Conservation (phyloP, 2,888 invertebrate genomes). For the Protophormia terraenovae region DNA sequence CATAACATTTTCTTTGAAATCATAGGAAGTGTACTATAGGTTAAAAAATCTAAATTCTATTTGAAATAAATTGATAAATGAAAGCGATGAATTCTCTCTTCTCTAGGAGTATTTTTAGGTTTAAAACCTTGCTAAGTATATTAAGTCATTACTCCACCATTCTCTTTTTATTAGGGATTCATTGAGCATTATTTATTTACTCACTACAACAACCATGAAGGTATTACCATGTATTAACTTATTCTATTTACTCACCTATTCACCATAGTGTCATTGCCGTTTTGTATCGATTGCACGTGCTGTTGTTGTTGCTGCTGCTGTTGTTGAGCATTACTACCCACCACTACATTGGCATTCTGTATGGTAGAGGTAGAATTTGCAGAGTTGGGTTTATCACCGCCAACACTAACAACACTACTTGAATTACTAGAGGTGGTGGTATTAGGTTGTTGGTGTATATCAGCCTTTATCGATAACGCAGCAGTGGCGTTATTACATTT, state of each 20-base stretch:
- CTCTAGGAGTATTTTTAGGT: not conserved
- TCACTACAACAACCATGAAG: not conserved
- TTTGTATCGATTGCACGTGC: conserved; percentile 77
- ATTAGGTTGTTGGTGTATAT: conserved; percentile 76
- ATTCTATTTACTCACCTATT: conserved; percentile 76
- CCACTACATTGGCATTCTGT: conserved; percentile 65
- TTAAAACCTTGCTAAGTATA: not conserved
- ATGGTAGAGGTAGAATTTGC: conserved; percentile 68
- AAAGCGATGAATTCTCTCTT: too few relatives aligned
- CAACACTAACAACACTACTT: conserved; percentile 46
- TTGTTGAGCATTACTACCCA: conserved; percentile 58
- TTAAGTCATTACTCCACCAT: too few relatives aligned
- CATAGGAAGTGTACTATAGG: too few relatives aligned
- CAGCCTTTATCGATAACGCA: conserved; percentile 77
- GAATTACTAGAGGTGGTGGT: conserved; percentile 61
- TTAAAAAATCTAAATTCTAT: too few relatives aligned
- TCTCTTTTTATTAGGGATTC: too few relatives aligned
- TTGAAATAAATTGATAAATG: too few relatives aligned
- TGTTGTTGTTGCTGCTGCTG: conserved; percentile 73
- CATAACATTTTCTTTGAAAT: too few relatives aligned
- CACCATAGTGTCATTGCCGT: conserved; percentile 80
- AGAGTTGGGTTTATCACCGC: conserved; percentile 71
- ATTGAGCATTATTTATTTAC: too few relatives aligned
- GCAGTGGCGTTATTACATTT: conserved; percentile 70
- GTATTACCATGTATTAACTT: not conserved